Evolutionary conservation across 2,113 vertebrate genomes (phyloP).

Genomic region (Chauna torquata): DNA sequence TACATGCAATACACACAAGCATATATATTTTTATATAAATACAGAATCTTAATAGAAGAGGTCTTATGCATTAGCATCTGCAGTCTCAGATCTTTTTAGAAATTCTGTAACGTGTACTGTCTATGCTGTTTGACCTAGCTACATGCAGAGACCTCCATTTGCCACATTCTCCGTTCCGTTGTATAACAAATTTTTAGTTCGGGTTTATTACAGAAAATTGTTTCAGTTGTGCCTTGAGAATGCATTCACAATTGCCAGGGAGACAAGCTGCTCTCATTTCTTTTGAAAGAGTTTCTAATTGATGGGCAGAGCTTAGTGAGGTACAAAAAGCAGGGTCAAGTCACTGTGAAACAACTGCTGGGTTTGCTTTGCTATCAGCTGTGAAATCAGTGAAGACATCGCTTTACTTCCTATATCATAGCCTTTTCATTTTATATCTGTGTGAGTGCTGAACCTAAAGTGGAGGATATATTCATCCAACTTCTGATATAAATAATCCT

Average conservation of each 20-base stretch:
- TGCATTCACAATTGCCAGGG: constrained; percentile 12
- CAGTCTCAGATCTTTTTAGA: background rate
- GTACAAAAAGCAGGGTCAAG: constrained; percentile 36
- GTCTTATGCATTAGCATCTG: background rate
- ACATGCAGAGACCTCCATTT: background rate
- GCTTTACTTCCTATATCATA: background rate
- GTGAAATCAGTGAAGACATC: background rate
- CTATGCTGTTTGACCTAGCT: background rate
- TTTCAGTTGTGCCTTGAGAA: constrained; percentile 40
- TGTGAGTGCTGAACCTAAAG: background rate
- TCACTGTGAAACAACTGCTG: constrained; percentile 6
- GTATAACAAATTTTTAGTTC: constrained; percentile 2
- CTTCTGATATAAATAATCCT: constrained; percentile 64
- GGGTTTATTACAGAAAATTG: background rate
- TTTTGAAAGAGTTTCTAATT: constrained; percentile 60
- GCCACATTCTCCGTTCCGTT: background rate
- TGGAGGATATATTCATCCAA: constrained; percentile 23
- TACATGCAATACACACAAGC: accelerated
- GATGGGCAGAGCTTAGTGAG: constrained; percentile 58
- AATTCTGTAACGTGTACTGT: background rate
- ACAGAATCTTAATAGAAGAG: background rate
- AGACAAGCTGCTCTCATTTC: constrained; percentile 67
- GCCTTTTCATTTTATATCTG: background rate
- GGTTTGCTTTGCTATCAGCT: constrained; percentile 42
- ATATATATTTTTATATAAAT: background rate